Evolutionary conservation across 2,113 vertebrate genomes (phyloP).

Genomic region (Nematolebias whitei): DNA sequence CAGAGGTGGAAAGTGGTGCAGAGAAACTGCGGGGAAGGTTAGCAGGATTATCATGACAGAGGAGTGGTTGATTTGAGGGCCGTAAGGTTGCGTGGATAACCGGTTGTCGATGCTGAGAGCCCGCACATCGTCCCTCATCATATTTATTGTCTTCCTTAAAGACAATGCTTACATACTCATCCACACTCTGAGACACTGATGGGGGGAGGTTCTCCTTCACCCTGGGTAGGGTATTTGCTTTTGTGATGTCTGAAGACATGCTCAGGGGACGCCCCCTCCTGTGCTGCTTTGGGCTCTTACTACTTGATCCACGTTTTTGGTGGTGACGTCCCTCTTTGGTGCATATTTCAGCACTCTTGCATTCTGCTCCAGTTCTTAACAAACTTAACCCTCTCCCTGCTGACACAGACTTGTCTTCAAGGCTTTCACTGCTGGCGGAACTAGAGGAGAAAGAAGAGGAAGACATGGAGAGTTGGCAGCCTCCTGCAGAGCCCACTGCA

Average conservation of each 20-base stretch:
- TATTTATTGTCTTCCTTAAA: slow-evolving; percentile 66
- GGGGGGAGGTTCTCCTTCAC: slow-evolving; percentile 73
- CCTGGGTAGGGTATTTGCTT: slow-evolving; percentile 80
- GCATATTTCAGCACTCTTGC: slow-evolving; percentile 65
- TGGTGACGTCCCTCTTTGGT: slow-evolving; percentile 72
- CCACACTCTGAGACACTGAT: slow-evolving; percentile 66
- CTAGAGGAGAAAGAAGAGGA: slow-evolving; percentile 85
- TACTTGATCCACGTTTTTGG: slow-evolving; percentile 68
- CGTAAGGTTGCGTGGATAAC: slow-evolving; percentile 70
- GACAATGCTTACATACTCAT: slow-evolving; percentile 82
- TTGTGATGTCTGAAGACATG: slow-evolving; percentile 74
- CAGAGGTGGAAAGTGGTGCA: slow-evolving; percentile 75
- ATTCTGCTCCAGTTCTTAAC: slow-evolving; percentile 66
- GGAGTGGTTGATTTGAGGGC: slow-evolving; percentile 65
- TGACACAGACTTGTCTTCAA: slow-evolving; percentile 79
- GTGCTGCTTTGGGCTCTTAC: slow-evolving; percentile 74
- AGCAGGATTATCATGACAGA: slow-evolving; percentile 66
- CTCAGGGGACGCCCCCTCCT: slow-evolving; percentile 73
- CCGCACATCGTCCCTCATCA: slow-evolving; percentile 25
- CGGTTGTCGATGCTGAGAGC: slow-evolving; percentile 52
- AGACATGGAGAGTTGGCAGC: slow-evolving; percentile 79
- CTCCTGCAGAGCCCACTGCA: slow-evolving; percentile 57
- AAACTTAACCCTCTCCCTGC: slow-evolving; percentile 69
- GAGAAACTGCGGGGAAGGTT: slow-evolving; percentile 82
- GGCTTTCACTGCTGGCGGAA: slow-evolving; percentile 86